These are phyloP conservation scores for Pomacea canaliculata DNA, from an alignment of 2,888 invertebrate genomes.

Conservation along the genomic window DNA sequence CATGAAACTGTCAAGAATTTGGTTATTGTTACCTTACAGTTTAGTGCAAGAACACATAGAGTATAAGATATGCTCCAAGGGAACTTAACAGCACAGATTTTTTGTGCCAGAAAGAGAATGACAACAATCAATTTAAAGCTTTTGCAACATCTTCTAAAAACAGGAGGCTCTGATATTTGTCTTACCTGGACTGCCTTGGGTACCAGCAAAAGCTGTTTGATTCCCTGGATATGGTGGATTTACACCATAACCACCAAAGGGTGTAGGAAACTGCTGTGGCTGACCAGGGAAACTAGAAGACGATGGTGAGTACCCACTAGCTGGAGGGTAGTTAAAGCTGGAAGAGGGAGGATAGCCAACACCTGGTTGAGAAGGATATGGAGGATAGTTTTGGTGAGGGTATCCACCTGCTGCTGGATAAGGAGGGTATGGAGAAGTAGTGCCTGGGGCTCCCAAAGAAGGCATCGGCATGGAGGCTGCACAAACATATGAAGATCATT, in stretches of 20 bases:
- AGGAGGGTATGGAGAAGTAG: conserved; percentile 29
- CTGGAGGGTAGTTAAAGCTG: conserved; percentile 35
- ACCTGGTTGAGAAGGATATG: conserved; percentile 31
- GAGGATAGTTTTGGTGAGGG: conserved; percentile 26
- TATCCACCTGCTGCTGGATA: conserved; percentile 36
- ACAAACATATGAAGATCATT: neutral
- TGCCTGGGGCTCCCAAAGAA: neutral
- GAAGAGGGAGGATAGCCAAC: neutral
- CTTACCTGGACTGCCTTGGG: conserved; percentile 32
- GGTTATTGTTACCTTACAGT: no score
- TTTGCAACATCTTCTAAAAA: no score
- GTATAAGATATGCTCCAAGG: no score
- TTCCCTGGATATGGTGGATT: conserved; percentile 37
- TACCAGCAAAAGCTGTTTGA: conserved; percentile 24
- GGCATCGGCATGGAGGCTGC: conserved; percentile 29
- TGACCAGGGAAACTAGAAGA: conserved; percentile 6
- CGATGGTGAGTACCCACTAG: conserved; percentile 34
- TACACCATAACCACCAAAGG: conserved; percentile 22
- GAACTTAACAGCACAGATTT: no score
- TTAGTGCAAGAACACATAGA: no score
- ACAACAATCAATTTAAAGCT: no score
- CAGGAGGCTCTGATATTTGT: no score
- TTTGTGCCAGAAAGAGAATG: no score
- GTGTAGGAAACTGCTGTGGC: conserved; percentile 13
- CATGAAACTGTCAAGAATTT: no score